Evolutionary conservation across 2,113 vertebrate genomes (phyloP).

Genomic region (Diadophis punctatus): DNA sequence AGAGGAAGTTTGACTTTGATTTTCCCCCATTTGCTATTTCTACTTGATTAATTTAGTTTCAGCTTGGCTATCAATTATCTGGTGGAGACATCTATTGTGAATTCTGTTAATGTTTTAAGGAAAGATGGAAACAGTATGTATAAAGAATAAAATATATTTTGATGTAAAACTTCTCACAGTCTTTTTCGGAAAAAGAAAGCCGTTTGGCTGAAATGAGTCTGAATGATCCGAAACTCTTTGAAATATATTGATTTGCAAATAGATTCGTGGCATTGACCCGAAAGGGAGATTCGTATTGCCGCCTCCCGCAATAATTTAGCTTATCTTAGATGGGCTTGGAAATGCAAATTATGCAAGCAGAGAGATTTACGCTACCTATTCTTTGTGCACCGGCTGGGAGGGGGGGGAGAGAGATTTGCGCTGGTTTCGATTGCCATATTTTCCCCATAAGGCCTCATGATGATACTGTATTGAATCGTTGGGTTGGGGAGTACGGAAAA

Average conservation of each 20-base stretch:
- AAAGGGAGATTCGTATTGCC: background rate
- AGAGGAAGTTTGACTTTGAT: no score
- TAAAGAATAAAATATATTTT: background rate
- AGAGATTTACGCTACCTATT: background rate
- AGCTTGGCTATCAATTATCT: no score
- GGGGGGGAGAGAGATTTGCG: background rate
- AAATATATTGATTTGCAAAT: background rate
- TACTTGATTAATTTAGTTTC: no score
- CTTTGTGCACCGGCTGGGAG: background rate
- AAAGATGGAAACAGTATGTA: background rate
- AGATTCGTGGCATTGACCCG: background rate
- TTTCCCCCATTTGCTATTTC: no score
- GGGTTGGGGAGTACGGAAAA: background rate
- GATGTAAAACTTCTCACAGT: background rate
- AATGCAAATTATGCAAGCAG: background rate
- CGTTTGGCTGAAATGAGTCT: background rate
- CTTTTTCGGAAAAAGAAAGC: background rate
- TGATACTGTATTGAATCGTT: background rate
- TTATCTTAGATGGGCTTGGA: background rate
- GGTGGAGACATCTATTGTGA: background rate
- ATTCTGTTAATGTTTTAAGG: background rate
- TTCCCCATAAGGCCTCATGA: background rate
- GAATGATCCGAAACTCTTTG: background rate
- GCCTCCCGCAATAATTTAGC: background rate
- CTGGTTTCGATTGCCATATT: background rate